Base-by-base conservation (phyloP, 2,797 vertebrate genomes). In the Myripristis murdjan region DNA sequence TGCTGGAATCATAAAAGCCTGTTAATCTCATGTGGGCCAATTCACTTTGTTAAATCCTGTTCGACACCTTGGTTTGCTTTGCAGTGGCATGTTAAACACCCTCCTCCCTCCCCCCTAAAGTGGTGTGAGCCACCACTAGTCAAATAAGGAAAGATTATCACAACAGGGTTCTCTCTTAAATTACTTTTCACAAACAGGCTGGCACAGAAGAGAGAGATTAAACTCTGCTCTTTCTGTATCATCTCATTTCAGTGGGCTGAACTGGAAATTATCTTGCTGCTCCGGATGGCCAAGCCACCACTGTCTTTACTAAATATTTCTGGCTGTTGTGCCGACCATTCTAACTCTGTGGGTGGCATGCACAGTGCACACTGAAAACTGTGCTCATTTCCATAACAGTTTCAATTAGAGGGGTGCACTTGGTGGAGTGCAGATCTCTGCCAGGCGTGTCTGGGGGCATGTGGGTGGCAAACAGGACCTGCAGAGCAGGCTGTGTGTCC, bases 131-230 rank as follows among this genome's bases (percentile, higher is more conserved):
- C 73, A 81, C 82, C 59, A 77, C 69, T 56, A 76, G 66, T 69
- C 83, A 58, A 68, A 74, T 60, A 65, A 51, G 63, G 54, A 71
- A 51, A 74, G 51, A 82, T 85, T 73, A 77, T 68, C 58, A 77
- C 73, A 1, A 18, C 64, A 73, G 64, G 71, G 61, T 56, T 54
- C 64, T 62, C 62, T 64, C 70, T 77, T 71, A 74, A 82, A 84
- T 79, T 59, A 73, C 70, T 78, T 81, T 10, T 63, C 63, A 71
- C 58, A 77, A 84, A 81, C 52, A 28, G 20, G 41, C 35, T 72
- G 55, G 74, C 67, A 62, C 37, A 72, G 67, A 51, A 63, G 65
- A 69, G 67, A 72, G 31, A 65, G 56, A 76, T 69, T 75, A 70
- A 31, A 44, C 54, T 28, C n/a, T 20, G 35, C 41, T 56, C 44